Evolutionary conservation across 2,113 vertebrate species (phyloP).

Genomic region (Lynx canadensis): DNA sequence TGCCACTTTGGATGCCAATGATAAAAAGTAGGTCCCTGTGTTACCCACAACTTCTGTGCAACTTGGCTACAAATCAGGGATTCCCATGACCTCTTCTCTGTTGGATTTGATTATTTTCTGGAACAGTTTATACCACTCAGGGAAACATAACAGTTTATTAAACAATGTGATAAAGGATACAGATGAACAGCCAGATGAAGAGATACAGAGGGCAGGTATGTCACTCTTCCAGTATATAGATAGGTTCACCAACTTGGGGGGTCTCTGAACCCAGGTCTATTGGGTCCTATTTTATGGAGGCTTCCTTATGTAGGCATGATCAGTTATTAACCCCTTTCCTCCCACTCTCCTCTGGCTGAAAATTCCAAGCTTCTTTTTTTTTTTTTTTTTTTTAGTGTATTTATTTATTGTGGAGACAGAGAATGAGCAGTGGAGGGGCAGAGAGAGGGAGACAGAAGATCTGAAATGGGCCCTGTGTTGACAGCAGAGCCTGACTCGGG

Average conservation of each 20-base stretch:
- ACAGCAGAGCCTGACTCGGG: too few species aligned
- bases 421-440: too few species aligned
- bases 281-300: background rate
- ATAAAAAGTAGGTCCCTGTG: background rate
- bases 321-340: background rate
- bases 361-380: background rate
- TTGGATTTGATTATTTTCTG: background rate
- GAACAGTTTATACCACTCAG: background rate
- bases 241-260: background rate
- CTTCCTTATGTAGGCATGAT: background rate
- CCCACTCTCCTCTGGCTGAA: background rate
- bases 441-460: too few species aligned
- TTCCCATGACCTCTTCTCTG: background rate
- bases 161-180: background rate
- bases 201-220: background rate
- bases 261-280: background rate
- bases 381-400: too few species aligned
- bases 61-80: background rate
- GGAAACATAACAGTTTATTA: background rate
- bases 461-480: too few species aligned
- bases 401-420: too few species aligned
- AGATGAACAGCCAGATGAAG: background rate
- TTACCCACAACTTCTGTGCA: background rate
- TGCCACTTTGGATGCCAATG: background rate
- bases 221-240: background rate